Evolutionary conservation across 2,113 vertebrate genomes (phyloP), one percentile per base, ranked within the genome.

Genomic region (Corvus moneduloides): DNA sequence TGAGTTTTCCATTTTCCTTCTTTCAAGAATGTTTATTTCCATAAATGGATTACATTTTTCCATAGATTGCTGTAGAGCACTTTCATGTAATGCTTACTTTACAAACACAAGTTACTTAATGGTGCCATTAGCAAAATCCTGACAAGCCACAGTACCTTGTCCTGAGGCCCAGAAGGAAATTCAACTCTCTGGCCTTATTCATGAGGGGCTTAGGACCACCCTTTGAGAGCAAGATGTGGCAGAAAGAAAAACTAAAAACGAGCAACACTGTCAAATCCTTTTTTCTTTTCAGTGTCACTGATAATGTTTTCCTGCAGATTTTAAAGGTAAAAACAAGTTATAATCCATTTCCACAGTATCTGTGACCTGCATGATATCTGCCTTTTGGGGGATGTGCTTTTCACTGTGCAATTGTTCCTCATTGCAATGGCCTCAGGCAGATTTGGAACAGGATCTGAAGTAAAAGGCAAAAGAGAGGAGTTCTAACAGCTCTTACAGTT

Each of bases 401-500:
- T 82, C 62, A 68, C n/a, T 64, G n/a, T 33, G 49, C 86, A 66
- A n/a, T n/a, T 56, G 51, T 56, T 93, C 77, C 63, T 76, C 77
- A 9, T 0, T 84, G 61, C 69, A 90, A 20, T 16, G 69, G 67
- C 79, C 88, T 63, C 69, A 21, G 92, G 90, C 77, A 90, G 41
- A 69, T 75, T 77, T 87, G 68, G 87, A 95, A 95, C 48, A 93
- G 68, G 52, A 76, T 88, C 49, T 64, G 68, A 92, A 16, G 66
- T 39, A 86, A 67, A 63, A 80, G n/a, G 77, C n/a, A 72, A 88
- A 94, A 54, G 18, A 85, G 35, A 24, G 35, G n/a, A 85, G 63
- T 21, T 91, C 22, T 33, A 86, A 79, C 10, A 91, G 59, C 27
- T 80, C 54, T 41, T 26, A 2, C 9, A 79, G 77, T 88, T 67